A percentile compares a stretch with the other conserved stretches of the same genome.
Evolutionary conservation across 2,797 vertebrate genomes (phyloP).

Genomic region (Pelochelys cantorii): DNA sequence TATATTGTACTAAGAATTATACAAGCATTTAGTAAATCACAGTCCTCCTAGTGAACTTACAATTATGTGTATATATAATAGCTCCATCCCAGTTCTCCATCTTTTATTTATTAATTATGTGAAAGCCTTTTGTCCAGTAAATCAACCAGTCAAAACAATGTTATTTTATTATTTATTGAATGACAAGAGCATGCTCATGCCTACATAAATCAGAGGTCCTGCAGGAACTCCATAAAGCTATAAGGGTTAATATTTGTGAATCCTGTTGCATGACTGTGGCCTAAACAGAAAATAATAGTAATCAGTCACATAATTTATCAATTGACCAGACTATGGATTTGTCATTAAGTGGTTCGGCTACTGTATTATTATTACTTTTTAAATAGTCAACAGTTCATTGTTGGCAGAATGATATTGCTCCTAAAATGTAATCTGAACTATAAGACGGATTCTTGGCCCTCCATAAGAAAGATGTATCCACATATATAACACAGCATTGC

Average conservation of each 20-base stretch:
- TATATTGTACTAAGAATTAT: not conserved
- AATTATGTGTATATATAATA: not conserved
- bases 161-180: not conserved
- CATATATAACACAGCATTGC: not conserved
- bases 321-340: not conserved
- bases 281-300: not conserved
- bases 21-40: not conserved
- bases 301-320: not conserved
- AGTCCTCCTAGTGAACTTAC: not conserved
- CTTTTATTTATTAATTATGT: not conserved
- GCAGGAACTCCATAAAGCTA: not conserved
- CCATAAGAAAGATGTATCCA: not conserved
- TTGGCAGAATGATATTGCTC: not conserved
- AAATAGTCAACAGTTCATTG: not conserved
- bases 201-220: not conserved
- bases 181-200: not conserved
- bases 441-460: not conserved
- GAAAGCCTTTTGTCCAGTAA: not conserved
- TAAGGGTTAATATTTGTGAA: not conserved
- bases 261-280: not conserved
- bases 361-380: not conserved
- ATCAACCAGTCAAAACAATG: not conserved
- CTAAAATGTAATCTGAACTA: not conserved
- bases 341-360: accelerated
- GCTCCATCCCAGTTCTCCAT: accelerated